Base-by-base conservation (phyloP, 2,888 invertebrate species). In the Mycalesis mineus region DNA sequence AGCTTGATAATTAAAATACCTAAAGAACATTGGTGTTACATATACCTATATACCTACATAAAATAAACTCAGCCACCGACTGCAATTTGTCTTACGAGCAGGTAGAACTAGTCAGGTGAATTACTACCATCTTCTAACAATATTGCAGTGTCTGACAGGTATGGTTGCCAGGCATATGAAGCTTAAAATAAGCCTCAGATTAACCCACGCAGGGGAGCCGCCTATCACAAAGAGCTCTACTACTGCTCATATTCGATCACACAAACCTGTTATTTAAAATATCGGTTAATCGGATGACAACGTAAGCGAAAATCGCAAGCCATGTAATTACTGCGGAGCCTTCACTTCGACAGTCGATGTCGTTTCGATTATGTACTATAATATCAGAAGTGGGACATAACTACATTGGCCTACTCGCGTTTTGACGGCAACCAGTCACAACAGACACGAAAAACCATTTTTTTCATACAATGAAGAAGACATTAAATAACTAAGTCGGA, bases 381-480 rank as follows among this genome's bases (percentile, higher is more conserved):
- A 48, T 51, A 70, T 76, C 77, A 73, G 79, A 88, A 87, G 85
- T 88, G 74, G 88, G 78, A 75, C 88, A 79, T 73, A 80, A 81
- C 75, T 78, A 78, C 80, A 55, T 74, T 83, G 82, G 83, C 81
- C 82, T 80, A 83, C 80, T 82, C 77, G 75, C 70, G 68, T 74
- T 73, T 78, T 74, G 71, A 75, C 69, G 66, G 65, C 70, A 74
- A 68, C 70, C 53, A 56, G 45, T 55, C 55, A 33, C 57, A 48
- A 40, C 39, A 54, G 56, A 39, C 9, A 53, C 60, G 52, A 63
- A 58, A 63, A 62, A 55, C 51, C 54, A 48, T 60, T 22, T n/a
- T 36, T n/a, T 7, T 0, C 13, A 4, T 14, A 40, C 9, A 17
- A 9, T 14, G 17, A 41, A 41, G 8, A 41, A 2, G 13, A 13